Conservation (phyloP, 2,113 vertebrate species). For the Lates calcarifer region DNA sequence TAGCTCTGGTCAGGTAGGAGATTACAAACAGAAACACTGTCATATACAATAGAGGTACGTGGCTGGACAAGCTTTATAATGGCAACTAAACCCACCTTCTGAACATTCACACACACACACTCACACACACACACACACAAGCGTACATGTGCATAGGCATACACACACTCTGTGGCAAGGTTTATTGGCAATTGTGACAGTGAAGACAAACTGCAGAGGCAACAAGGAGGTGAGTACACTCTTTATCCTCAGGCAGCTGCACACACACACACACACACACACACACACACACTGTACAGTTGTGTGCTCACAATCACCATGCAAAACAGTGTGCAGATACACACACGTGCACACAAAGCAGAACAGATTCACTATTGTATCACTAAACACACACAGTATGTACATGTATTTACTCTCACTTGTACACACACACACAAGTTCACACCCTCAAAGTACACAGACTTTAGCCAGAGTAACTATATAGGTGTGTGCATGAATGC, state of each 20-base stretch:
- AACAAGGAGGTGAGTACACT: conserved; percentile 49
- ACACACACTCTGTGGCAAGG: conserved; percentile 32
- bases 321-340: not conserved
- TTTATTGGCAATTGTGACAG: conserved; percentile 54
- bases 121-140: conserved; percentile 3
- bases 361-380: conserved; percentile 18
- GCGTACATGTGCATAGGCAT: not conserved
- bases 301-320: conserved; percentile 30
- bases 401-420: conserved; percentile 22
- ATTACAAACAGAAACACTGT: conserved; percentile 70
- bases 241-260: conserved; percentile 61
- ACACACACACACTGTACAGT: conserved; percentile 10
- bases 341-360: not conserved
- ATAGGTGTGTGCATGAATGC: not conserved
- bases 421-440: not conserved
- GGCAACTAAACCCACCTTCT: conserved; percentile 44
- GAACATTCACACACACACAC: conserved; percentile 15
- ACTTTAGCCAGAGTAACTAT: conserved; percentile 14
- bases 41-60: conserved; percentile 43
- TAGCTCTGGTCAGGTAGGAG: conserved; percentile 75
- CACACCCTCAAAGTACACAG: conserved; percentile 26
- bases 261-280: conserved; percentile 34
- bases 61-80: conserved; percentile 49
- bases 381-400: conserved; percentile 16
- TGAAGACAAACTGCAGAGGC: conserved; percentile 57